phyloP scores from a whole-genome alignment of 2,113 vertebrate genomes.

The Gallinago undulata region DNA sequence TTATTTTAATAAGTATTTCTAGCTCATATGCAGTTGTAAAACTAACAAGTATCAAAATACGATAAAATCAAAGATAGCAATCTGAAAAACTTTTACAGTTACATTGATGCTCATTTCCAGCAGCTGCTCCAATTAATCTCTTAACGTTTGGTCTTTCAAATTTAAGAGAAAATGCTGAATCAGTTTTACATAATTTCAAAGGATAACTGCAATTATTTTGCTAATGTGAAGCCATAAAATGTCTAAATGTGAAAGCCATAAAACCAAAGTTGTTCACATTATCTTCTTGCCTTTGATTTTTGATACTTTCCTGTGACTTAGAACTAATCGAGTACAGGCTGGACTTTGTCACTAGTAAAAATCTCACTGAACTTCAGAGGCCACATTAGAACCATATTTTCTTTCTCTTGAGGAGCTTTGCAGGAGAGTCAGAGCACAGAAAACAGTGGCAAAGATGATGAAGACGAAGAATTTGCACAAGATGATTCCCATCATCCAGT shows the following conservation, averaged over 20 bases:
- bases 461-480: neutral
- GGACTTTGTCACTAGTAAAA: neutral
- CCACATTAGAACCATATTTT: neutral
- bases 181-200: conserved; percentile 28
- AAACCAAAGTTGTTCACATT: neutral
- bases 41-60: neutral
- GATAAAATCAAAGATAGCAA: conserved; percentile 21
- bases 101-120: neutral
- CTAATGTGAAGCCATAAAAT: neutral
- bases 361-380: neutral
- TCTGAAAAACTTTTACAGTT: neutral
- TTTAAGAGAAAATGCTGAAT: conserved; percentile 27
- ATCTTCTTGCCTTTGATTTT: neutral
- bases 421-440: neutral
- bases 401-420: neutral
- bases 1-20: conserved; percentile 33
- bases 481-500: neutral
- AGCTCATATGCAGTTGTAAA: neutral
- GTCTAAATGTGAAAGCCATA: neutral
- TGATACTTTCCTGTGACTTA: neutral
- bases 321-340: neutral
- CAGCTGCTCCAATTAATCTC: neutral
- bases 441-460: neutral
- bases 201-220: neutral
- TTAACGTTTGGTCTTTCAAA: conserved; percentile 9